Base-by-base conservation (phyloP, 2,888 invertebrate genomes). In the Petrophora chlorosata region DNA sequence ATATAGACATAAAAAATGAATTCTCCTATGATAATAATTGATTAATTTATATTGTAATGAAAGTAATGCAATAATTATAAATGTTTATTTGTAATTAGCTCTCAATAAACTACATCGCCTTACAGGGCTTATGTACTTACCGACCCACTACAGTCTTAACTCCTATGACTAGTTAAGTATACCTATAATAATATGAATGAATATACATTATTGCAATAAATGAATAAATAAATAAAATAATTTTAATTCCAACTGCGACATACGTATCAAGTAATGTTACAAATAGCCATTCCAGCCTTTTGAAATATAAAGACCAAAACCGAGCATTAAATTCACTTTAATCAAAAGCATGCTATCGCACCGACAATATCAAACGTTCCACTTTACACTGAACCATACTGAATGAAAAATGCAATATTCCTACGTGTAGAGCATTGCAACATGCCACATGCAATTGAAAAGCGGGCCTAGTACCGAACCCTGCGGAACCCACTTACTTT, bases 391-490 rank as follows among this genome's bases (percentile, higher is more conserved):
- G 19, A 12, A 30, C 41, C 19, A 60, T 60, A 65, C 65, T 68
- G 68, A 67, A 75, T 77, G n/a, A 73, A 73, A 76, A 76, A 64
- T 58, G 73, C 76, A 73, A 76, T 74, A 76, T 70, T 58, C 54
- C 54, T 59, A 65, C 59, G 57, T 63, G 57, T 41, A 47, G 45
- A 48, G 49, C 59, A 58, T 62, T 44, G 63, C 56, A 65, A 62
- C 61, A 69, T 63, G 49, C 62, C 56, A 71, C 36, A 19, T 43
- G 35, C 35, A 75, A 75, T 77, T 75, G 74, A 75, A 76, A 73
- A 69, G 67, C 61, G 56, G 62, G 50, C 65, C 67, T 53, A 66
- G 59, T 40, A 29, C 25, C 16, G 39, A 43, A 35, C 59, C 63
- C 61, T 61, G 62, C 19, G 66, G 59, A 53, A 67, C 57, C 64